phyloP scores from a whole-genome alignment of 2,888 invertebrate species.

The Tipula unca region DNA sequence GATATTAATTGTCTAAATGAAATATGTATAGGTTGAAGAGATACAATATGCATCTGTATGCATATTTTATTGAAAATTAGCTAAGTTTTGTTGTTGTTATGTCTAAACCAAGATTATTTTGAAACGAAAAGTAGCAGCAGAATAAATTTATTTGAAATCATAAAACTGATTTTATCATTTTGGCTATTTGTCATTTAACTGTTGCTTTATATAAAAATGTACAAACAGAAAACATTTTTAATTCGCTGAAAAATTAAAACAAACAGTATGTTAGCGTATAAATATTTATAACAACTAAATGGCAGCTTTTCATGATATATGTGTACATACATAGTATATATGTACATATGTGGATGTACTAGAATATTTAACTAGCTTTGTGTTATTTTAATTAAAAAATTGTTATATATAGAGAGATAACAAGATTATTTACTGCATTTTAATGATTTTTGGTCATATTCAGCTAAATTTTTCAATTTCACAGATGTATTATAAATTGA shows the following conservation, averaged over 20 bases:
- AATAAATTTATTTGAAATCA: background rate
- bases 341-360: background rate
- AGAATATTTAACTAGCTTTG: background rate
- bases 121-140: background rate
- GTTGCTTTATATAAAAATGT: background rate
- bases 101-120: background rate
- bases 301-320: background rate
- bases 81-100: background rate
- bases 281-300: background rate
- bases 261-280: background rate
- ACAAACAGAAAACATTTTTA: background rate
- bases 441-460: background rate
- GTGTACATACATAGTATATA: no score
- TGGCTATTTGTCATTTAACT: background rate
- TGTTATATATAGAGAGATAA: background rate
- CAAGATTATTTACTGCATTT: background rate
- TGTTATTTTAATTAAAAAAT: background rate
- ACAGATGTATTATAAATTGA: background rate
- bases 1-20: no score
- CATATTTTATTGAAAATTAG: no score
- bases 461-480: background rate
- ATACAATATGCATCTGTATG: no score
- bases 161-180: background rate
- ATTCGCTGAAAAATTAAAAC: background rate
- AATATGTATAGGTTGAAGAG: no score